Conservation (phyloP, 2,113 vertebrate species). For the Neofelis nebulosa region DNA sequence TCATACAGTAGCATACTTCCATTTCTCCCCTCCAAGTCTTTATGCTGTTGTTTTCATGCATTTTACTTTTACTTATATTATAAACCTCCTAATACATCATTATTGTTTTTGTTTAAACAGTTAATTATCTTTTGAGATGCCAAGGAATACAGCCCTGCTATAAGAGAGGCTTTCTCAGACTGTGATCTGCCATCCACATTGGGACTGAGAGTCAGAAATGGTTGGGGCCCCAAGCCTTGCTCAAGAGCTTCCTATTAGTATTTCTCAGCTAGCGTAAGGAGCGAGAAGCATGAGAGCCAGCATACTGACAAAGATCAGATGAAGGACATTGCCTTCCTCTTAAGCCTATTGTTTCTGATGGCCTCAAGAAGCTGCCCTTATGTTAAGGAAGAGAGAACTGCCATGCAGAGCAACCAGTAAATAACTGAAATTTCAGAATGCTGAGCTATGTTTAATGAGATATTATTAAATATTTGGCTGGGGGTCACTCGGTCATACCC, state of each 20-base stretch:
- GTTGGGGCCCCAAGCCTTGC: background rate
- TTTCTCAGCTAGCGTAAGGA: background rate
- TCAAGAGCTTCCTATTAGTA: background rate
- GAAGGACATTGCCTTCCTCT: background rate
- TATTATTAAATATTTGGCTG: background rate
- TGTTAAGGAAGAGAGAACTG: background rate
- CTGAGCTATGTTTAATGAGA: background rate
- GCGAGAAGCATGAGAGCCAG: background rate
- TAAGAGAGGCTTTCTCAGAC: background rate
- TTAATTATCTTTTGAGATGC: background rate
- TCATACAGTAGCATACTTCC: background rate
- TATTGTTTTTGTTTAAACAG: conserved; percentile 11
- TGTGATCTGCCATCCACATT: background rate
- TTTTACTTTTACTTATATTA: background rate
- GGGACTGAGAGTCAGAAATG: background rate
- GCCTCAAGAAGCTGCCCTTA: background rate
- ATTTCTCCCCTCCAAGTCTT: background rate
- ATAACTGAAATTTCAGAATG: background rate
- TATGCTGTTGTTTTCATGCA: background rate
- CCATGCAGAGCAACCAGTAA: background rate
- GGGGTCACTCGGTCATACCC: background rate
- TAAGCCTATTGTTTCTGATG: background rate
- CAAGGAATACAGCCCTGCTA: background rate
- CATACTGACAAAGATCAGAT: background rate
- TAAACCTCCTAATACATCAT: background rate